Base-by-base conservation (phyloP, 2,888 invertebrate genomes). In the Hyposoter didymator region DNA sequence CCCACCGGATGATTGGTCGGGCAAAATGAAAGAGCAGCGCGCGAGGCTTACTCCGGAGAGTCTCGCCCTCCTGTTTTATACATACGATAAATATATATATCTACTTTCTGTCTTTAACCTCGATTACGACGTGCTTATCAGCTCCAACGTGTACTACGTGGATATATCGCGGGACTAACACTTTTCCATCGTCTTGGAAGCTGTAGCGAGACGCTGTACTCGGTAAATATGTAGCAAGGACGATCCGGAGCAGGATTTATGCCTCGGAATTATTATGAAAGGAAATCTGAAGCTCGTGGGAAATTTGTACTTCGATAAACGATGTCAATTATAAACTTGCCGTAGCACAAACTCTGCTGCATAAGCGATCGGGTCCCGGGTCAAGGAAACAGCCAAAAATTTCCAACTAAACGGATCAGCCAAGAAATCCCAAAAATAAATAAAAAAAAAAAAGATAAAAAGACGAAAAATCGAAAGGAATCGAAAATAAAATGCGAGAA, bases 1-100 rank as follows among this genome's bases (percentile, higher is more conserved):
- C 59, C 49, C 45, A 66, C 28, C 35, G 55, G 39, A 83, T 79
- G 67, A 84, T 82, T 82, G 67, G 69, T 39, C 64, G 66, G 62
- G 74, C 19, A 62, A 74, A 55, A 75, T 55, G 66, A 39, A 81
- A 76, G 45, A 67, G 70, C 59, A 64, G 47, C 12, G 43, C 45
- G 45, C n/a, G 45, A 47, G 35, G 45, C 64, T 82, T 64, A 64
- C 76, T 70, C 64, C 32, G 52, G 43, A 78, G 67, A 67, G 12
- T 64, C 32, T 45, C 14, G 2, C 39, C 0, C 39, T 10, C 12
- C 55, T 22, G 2, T n/a, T 19, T 17, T 19, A 22, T 39, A 22
- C 22, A 45, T 64, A n/a, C 28, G 3, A 55, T 12, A 22, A 22
- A 22, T 28, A n/a, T 55, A 73, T 12, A 52, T 7, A 39, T 55